A percentile compares a stretch with the other conserved stretches of the same genome.
Conservation (phyloP, 2,888 invertebrate species). For the Drosophila atroscutellata region DNA sequence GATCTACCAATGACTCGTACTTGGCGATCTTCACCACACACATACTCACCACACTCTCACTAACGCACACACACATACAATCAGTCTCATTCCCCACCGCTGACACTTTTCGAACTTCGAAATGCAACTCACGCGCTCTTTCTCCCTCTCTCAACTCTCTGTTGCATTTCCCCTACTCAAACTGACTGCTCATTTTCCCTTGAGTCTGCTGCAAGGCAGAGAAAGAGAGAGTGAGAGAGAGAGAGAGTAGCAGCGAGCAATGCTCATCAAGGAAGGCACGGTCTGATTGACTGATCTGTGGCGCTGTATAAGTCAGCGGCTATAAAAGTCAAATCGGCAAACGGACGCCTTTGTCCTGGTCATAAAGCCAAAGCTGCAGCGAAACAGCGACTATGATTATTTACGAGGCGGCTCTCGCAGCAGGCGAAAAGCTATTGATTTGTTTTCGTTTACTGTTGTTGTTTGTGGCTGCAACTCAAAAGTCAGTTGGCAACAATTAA, state of each 20-base stretch:
- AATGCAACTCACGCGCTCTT: constrained; percentile 39
- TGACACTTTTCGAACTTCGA: constrained; percentile 73
- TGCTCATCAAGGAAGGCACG: constrained; percentile 14
- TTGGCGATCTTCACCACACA: constrained; percentile 57
- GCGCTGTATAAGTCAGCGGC: constrained; percentile 35
- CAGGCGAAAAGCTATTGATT: constrained; percentile 70
- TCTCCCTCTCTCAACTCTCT: background rate
- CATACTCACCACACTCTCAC: constrained; percentile 55
- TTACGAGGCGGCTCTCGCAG: constrained; percentile 72
- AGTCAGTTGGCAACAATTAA: constrained; percentile 68
- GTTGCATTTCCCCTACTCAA: constrained; percentile 53
- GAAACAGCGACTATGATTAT: constrained; percentile 58
- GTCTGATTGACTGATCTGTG: constrained; percentile 13
- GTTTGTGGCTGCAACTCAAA: constrained; percentile 34
- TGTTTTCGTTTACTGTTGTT: constrained; percentile 28
- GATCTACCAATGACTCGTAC: constrained; percentile 47
- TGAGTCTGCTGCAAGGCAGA: background rate
- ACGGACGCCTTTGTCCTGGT: constrained; percentile 72
- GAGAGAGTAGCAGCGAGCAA: background rate
- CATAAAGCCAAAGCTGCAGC: constrained; percentile 56
- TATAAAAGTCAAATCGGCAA: constrained; percentile 69
- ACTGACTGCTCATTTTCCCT: background rate
- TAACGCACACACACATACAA: constrained; percentile 15
- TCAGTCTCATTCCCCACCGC: constrained; percentile 13
- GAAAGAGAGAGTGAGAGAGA: background rate